Base-by-base conservation (phyloP, 2,888 invertebrate genomes). In the Hypselothyrea guttata region DNA sequence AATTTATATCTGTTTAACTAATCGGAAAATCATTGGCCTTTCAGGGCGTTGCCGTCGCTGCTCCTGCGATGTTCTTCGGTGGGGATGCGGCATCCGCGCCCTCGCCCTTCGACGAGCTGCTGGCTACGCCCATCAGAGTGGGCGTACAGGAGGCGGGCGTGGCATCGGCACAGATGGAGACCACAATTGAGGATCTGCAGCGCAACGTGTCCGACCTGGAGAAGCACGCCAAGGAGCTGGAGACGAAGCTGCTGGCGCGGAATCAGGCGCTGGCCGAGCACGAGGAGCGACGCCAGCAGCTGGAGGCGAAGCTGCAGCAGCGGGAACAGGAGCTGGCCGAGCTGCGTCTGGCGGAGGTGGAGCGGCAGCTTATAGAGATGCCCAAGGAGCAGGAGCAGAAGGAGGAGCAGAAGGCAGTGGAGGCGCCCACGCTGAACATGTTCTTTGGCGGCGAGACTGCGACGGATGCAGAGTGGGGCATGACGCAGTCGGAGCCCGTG, bases 161-260 rank as follows among this genome's bases (percentile, higher is more conserved):
- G n/a, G 1, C 13, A 2, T 31, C 37, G 1, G 47, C 38, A 2
- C 18, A 15, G 2, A 74, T 74, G 15, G 91, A 91, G 28, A 86
- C 92, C 37, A 90, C 89, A 12, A 84, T 87, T 33, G 90, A 90
- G 62, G 88, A 89, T 55, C 59, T 89, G 15, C 87, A 90, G 56
- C 79, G 88, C 0, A 90, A 90, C 52, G 88, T 90, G 0, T 88
- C 88, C 0, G 89, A 90, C 71, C 65, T 90, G 53, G 89, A 90
- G 62, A 88, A 89, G 54, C 88, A 89, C 59, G 88, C 89, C 4
- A 87, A 87, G 54, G 89, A 90, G 33, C 71, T 90, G 45, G 90
- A 89, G 46, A 86, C 78, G 9, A 89, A 90, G 69, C 73, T 90
- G 27, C 65, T 84, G 13, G 74, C 82, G 3, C 82, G 90, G 16